Evolutionary conservation across 2,113 vertebrate species (phyloP), one percentile per base, ranked within the genome.

Genomic region (Chaenogobius annularis): DNA sequence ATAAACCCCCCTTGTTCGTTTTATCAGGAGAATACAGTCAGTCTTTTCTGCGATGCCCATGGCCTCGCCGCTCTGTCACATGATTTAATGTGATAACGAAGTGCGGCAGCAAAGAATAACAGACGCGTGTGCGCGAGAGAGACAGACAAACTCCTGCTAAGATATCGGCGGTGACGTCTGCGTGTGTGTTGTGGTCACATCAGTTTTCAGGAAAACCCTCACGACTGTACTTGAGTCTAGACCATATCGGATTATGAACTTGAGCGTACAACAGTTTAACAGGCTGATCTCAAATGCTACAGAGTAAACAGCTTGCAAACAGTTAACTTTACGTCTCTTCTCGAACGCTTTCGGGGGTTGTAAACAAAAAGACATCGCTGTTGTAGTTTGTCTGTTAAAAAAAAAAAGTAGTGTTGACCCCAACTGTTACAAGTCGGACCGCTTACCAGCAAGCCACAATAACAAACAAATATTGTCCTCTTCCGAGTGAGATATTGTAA

Each of bases 41-140:
- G 81, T 77, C 70, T 63, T 77, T 59, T 46, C 46, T 71, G 66
- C 31, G 43, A 67, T 82, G 73, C 58, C 75, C 74, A 43, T 79
- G 70, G 63, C 75, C 72, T 77, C 20, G 17, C 58, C 65, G 72
- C 69, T 77, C 5, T 1, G 78, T 90, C 90, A 90, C 73, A 67
- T 88, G 88, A 83, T 59, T 73, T 80, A 77, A 89, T 90, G 83
- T 87, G 74, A 90, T 85, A 83, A 85, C 77, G 61, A 35, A 79
- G 31, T 65, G 61, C 72, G 79, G 56, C 70, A 83, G 85, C 83
- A 84, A 82, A 78, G 71, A 82, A 75, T 35, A 48, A 31, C 40
- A 44, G 13, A 0, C 52, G 52, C 59, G 63, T 69, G 64, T 76
- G 31, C 58, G 75, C n/a, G n/a, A 55, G 73, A 46, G 66, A 79